Percentiles rank a stretch among this genome's conserved stretches.
These are phyloP conservation scores for Macquaria australasica DNA, from an alignment of 2,113 vertebrate species.

Conservation along the genomic window DNA sequence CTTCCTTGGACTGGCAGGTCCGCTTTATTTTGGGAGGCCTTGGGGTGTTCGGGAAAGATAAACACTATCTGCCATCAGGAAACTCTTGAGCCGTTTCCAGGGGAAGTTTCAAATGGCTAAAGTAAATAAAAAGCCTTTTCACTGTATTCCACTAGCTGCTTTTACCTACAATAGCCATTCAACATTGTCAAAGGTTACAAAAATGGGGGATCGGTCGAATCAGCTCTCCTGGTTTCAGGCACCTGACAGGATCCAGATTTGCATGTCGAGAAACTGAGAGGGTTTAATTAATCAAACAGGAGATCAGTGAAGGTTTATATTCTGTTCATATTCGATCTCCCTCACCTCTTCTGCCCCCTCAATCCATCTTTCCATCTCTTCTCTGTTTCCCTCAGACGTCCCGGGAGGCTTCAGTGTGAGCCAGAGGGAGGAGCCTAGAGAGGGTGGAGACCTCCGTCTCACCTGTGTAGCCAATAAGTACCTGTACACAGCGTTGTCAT, in stretches of 20 bases:
- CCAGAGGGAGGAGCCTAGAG: slow-evolving; percentile 87
- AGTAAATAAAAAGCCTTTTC: slow-evolving; percentile 94
- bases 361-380: background rate
- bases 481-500: slow-evolving; percentile 90
- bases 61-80: slow-evolving; percentile 99
- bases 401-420: slow-evolving; percentile 89
- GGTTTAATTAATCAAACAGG: slow-evolving; percentile 39
- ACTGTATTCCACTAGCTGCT: slow-evolving; percentile 79
- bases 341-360: slow-evolving; percentile 1
- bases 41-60: slow-evolving; percentile 99
- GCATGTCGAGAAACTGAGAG: slow-evolving; percentile 37
- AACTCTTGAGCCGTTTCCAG: slow-evolving; percentile 98
- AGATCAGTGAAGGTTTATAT: slow-evolving; percentile 7
- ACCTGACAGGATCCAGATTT: slow-evolving; percentile 30
- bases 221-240: slow-evolving; percentile 53
- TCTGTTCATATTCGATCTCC: slow-evolving; percentile 7
- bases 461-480: slow-evolving; percentile 93
- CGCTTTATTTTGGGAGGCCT: slow-evolving; percentile 99
- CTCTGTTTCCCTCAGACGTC: slow-evolving; percentile 84
- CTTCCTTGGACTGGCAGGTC: slow-evolving; percentile 89
- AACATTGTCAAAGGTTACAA: slow-evolving; percentile 79
- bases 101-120: slow-evolving; percentile 99
- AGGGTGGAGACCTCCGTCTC: slow-evolving; percentile 91
- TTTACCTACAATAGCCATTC: slow-evolving; percentile 84
- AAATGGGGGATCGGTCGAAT: slow-evolving; percentile 63